Evolutionary conservation across 37 sponge, comb jelly and placozoan genomes (phyloP).

Genomic region (Ephydatia muelleri): DNA sequence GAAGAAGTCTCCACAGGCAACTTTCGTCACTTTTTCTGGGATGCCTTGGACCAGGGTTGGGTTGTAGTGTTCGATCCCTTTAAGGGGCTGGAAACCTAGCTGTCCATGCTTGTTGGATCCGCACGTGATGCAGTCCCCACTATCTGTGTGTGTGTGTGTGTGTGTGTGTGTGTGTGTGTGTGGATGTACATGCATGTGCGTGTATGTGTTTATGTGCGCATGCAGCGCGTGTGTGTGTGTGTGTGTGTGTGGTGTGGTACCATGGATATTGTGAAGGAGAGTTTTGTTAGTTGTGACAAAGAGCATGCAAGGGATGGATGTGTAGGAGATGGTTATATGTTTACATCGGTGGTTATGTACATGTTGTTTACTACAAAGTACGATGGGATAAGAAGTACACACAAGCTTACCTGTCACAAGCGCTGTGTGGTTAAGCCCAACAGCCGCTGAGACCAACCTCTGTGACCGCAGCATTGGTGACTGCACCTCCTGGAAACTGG

Average conservation of each 20-base stretch:
- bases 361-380: too few species aligned
- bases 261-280: too few species aligned
- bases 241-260: conserved; percentile 7
- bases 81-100: conserved; percentile 44
- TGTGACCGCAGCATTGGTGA: conserved; percentile 1
- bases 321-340: too few species aligned
- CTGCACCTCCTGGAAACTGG: conserved; percentile 2
- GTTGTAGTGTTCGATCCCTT: background rate
- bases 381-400: too few species aligned
- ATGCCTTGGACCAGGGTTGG: conserved; percentile 36
- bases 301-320: too few species aligned
- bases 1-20: conserved; percentile 81
- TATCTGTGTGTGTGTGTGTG: conserved; percentile 23
- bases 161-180: too few species aligned
- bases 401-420: conserved; percentile 48
- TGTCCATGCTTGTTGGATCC: conserved; percentile 76
- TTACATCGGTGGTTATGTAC: too few species aligned
- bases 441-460: conserved; percentile 19
- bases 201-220: background rate
- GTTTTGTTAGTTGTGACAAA: too few species aligned
- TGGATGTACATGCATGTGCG: too few species aligned
- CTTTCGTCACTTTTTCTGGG: conserved; percentile 12
- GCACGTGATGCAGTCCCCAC: conserved; percentile 58
- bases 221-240: background rate
- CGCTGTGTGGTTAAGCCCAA: conserved; percentile 67